Evolutionary conservation across 2,888 invertebrate genomes (phyloP).

Genomic region (Pammene aurita): DNA sequence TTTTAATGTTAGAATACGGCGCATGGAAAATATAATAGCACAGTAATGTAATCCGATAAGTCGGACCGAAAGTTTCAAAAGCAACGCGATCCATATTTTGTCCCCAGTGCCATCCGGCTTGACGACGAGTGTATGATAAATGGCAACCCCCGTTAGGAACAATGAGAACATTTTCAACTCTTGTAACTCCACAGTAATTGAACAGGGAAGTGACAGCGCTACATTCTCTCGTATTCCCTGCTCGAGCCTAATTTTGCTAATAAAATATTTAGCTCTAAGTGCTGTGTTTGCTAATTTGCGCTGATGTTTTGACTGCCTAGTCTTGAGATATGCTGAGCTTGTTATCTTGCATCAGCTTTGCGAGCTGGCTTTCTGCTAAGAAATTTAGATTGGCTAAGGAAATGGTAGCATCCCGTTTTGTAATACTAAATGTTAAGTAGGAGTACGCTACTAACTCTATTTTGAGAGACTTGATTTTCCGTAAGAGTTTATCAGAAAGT

Average conservation of each 20-base stretch:
- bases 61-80: constrained; percentile 30
- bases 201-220: constrained; percentile 59
- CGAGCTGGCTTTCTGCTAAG: constrained; percentile 18
- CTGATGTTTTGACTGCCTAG: constrained; percentile 39
- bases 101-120: constrained; percentile 27
- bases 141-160: constrained; percentile 47
- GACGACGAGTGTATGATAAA: constrained; percentile 48
- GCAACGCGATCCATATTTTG: constrained; percentile 28
- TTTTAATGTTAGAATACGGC: too few relatives aligned
- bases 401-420: constrained; percentile 24
- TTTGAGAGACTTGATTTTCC: background rate
- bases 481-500: background rate
- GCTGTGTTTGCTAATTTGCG: constrained; percentile 48
- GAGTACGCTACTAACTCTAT: background rate
- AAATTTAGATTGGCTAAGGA: constrained; percentile 21
- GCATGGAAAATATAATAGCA: background rate
- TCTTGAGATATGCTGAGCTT: constrained; percentile 26
- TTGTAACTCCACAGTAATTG: constrained; percentile 58
- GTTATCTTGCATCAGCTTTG: constrained; percentile 31
- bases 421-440: constrained; percentile 4
- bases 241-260: constrained; percentile 46
- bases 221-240: constrained; percentile 47
- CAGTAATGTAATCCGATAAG: constrained; percentile 3
- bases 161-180: constrained; percentile 56
- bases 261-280: constrained; percentile 51